phyloP scores from a whole-genome alignment of 1,140 invertebrate species.

The Phthorimaea operculella region DNA sequence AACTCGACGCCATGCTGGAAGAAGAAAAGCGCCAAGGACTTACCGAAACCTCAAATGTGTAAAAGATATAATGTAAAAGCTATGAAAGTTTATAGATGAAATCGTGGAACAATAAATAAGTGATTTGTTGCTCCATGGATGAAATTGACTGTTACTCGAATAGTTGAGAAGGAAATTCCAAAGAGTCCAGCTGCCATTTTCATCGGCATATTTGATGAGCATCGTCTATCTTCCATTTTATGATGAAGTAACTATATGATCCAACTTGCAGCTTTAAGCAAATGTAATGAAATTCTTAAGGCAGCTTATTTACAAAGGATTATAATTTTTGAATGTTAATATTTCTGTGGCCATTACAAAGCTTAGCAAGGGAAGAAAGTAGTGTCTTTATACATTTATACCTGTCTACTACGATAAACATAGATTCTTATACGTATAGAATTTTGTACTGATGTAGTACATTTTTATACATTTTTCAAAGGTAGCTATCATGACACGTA shows the following conservation, averaged over 20 bases:
- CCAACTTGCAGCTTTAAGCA: too few relatives aligned
- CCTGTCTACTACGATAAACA: slow-evolving; percentile 14
- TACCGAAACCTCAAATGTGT: slow-evolving; percentile 66
- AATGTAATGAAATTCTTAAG: too few relatives aligned
- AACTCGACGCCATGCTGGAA: slow-evolving; percentile 94
- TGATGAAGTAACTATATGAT: too few relatives aligned
- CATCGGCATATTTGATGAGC: slow-evolving; percentile 14
- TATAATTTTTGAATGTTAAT: too few relatives aligned
- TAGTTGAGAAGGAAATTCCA: slow-evolving; percentile 33
- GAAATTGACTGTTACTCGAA: slow-evolving; percentile 1
- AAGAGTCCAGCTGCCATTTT: slow-evolving; percentile 31
- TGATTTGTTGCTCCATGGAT: too few relatives aligned
- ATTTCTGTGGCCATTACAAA: not conserved
- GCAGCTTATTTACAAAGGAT: too few relatives aligned
- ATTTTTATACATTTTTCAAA: slow-evolving; percentile 24
- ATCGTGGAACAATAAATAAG: too few relatives aligned
- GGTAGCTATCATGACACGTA: slow-evolving; percentile 9
- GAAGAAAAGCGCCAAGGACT: slow-evolving; percentile 87
- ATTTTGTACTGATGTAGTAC: slow-evolving; percentile 28
- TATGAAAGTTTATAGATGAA: too few relatives aligned
- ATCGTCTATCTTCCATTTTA: too few relatives aligned
- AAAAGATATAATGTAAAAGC: too few relatives aligned
- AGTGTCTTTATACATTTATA: slow-evolving; percentile 5
- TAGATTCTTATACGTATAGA: slow-evolving; percentile 13
- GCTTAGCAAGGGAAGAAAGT: not conserved